These are phyloP conservation scores for Megalops atlanticus DNA, from an alignment of 2,113 vertebrate species.

Conservation along the genomic window DNA sequence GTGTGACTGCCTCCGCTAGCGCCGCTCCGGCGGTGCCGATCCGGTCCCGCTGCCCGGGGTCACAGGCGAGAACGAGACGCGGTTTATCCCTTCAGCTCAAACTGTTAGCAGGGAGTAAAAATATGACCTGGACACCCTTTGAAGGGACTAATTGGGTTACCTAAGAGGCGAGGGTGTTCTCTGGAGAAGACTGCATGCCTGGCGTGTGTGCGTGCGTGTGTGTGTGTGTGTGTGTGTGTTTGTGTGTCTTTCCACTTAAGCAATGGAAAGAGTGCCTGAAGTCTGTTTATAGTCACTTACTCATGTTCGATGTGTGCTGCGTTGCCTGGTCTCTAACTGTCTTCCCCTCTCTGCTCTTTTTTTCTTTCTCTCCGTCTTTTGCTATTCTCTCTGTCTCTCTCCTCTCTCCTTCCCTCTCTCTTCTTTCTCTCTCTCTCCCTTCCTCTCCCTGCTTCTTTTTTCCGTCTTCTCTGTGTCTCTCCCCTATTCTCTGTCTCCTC, in stretches of 20 bases:
- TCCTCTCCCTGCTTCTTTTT: constrained; percentile 19
- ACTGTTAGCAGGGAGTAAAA: constrained; percentile 8
- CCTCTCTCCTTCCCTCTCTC: constrained; percentile 17
- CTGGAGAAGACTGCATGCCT: not conserved
- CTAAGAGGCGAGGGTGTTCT: constrained; percentile 11
- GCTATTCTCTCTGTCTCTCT: constrained; percentile 10
- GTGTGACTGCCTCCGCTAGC: not conserved
- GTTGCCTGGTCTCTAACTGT: constrained; percentile 40
- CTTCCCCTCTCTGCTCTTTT: constrained; percentile 52
- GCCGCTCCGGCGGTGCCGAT: not conserved
- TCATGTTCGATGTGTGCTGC: constrained; percentile 43
- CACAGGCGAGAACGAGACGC: not conserved
- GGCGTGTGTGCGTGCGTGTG: constrained; percentile 20
- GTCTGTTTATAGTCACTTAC: constrained; percentile 56
- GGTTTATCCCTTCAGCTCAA: constrained; percentile 14
- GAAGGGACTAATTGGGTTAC: constrained; percentile 30
- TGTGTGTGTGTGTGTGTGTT: constrained; percentile 19
- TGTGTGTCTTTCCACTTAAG: constrained; percentile 49
- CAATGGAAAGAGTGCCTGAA: constrained; percentile 49
- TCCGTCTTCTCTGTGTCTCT: too few relatives aligned
- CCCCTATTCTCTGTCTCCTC: constrained; percentile 31
- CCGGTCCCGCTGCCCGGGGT: not conserved
- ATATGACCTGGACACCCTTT: not conserved
- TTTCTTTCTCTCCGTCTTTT: constrained; percentile 45
- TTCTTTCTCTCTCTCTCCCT: not conserved